phyloP scores from a whole-genome alignment of 1,140 invertebrate genomes.

The Delia radicum region DNA sequence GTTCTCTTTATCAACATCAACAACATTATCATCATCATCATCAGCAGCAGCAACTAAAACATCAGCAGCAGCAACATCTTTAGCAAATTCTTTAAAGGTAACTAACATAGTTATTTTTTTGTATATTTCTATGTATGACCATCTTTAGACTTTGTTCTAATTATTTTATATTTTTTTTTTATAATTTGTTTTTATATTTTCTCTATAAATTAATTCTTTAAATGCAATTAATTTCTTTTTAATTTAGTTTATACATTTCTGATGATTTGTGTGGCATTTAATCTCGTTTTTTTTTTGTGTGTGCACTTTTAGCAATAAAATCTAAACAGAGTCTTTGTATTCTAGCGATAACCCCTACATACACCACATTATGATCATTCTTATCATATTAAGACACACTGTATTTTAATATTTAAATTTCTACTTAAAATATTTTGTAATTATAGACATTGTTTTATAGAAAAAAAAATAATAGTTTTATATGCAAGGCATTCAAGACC shows the following conservation, averaged over 20 bases:
- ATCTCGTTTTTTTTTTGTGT: not conserved
- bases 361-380: not conserved
- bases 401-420: not conserved
- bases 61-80: not conserved
- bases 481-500: no score
- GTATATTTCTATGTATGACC: not conserved
- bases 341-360: not conserved
- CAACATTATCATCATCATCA: not conserved
- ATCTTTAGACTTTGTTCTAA: conserved; percentile 7
- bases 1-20: conserved; percentile 4
- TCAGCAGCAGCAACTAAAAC: not conserved
- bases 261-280: not conserved
- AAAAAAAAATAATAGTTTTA: not conserved
- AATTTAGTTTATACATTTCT: not conserved
- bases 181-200: not conserved
- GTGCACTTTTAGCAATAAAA: not conserved
- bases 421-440: not conserved
- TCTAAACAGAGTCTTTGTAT: not conserved
- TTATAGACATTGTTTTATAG: not conserved
- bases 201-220: conserved; percentile 11
- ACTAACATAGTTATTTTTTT: not conserved
- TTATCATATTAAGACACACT: not conserved
- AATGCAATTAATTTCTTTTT: conserved; percentile 12
- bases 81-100: not conserved
- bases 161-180: not conserved